These are phyloP conservation scores for Euzophera pinguis DNA, from an alignment of 2,888 invertebrate species.

Conservation along the genomic window DNA sequence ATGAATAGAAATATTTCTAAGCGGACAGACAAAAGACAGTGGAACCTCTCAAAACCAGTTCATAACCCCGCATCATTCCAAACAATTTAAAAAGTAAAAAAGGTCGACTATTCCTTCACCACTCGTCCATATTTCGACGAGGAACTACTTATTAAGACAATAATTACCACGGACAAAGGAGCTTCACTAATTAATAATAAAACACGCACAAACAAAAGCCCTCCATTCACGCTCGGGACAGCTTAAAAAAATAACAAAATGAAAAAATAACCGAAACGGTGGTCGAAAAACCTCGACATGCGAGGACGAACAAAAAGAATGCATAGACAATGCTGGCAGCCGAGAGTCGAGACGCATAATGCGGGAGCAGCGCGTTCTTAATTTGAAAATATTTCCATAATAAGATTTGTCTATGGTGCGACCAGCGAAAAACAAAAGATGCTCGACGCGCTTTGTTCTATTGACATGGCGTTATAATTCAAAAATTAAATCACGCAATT, in stretches of 20 bases:
- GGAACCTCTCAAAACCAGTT: conserved; percentile 36
- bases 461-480: conserved; percentile 67
- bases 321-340: conserved; percentile 78
- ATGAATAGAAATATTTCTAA: conserved; percentile 12
- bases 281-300: conserved; percentile 78
- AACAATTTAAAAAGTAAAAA: conserved; percentile 54
- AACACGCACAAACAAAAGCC: conserved; percentile 77
- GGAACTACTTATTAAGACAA: conserved; percentile 80
- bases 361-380: conserved; percentile 76
- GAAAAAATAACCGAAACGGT: conserved; percentile 74
- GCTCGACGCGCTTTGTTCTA: conserved; percentile 58
- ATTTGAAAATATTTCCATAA: conserved; percentile 80
- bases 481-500: conserved; percentile 52
- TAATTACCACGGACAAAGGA: conserved; percentile 79
- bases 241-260: conserved; percentile 58
- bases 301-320: conserved; percentile 74
- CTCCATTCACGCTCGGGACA: conserved; percentile 75
- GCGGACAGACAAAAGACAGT: conserved; percentile 19
- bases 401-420: conserved; percentile 78
- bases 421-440: conserved; percentile 68
- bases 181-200: conserved; percentile 79
- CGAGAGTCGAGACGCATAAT: conserved; percentile 77
- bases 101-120: conserved; percentile 62
- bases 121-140: conserved; percentile 61
- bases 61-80: conserved; percentile 44